Conservation (phyloP, 1,140 invertebrate genomes). For the Pseudomyrmex sp. region DNA sequence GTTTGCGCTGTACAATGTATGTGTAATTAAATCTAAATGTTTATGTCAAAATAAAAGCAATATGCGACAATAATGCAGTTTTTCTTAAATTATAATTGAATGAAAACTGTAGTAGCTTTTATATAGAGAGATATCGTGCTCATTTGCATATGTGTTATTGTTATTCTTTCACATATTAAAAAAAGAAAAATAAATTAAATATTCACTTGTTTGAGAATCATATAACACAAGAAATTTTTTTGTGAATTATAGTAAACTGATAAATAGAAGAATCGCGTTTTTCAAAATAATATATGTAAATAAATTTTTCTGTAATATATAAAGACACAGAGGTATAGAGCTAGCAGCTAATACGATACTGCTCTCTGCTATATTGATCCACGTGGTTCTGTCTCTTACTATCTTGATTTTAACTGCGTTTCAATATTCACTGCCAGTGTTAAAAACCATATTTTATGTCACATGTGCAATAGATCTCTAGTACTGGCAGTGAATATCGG, state of each 20-base stretch:
- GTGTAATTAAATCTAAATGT: conserved; percentile 65
- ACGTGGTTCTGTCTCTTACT: not conserved
- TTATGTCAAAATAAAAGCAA: conserved; percentile 68
- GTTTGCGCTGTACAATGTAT: conserved; percentile 54
- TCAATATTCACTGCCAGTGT: too few species aligned
- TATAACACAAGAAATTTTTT: not conserved
- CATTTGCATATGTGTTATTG: not conserved
- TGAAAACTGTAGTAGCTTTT: not conserved
- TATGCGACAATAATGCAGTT: conserved; percentile 3
- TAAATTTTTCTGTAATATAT: not conserved
- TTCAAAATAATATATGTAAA: not conserved
- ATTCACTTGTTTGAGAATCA: not conserved
- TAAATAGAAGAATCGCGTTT: not conserved
- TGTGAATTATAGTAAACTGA: too few species aligned
- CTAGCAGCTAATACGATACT: not conserved
- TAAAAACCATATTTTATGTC: too few species aligned
- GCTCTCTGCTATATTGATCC: conserved; percentile 32
- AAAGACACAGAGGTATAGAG: too few species aligned
- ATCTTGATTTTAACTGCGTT: not conserved
- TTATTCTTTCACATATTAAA: not conserved
- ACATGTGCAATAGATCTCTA: too few species aligned
- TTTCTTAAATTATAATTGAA: not conserved
- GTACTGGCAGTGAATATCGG: too few species aligned
- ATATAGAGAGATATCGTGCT: not conserved
- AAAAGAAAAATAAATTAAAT: not conserved